Conservation (phyloP, 2,888 invertebrate species). For the Lobophora halterata region DNA sequence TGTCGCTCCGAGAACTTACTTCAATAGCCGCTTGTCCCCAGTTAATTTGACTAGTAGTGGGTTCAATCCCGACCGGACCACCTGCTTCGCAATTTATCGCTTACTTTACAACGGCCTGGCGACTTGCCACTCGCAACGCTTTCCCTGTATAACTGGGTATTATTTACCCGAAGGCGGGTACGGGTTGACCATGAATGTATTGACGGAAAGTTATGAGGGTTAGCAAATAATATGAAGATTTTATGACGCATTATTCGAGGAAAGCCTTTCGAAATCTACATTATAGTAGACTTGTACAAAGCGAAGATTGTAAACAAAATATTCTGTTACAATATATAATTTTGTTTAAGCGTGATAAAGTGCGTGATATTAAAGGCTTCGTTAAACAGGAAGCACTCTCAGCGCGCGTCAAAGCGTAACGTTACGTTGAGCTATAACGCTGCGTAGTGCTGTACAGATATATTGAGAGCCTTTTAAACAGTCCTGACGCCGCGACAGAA, state of each 20-base stretch:
- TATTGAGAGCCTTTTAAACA: too few relatives aligned
- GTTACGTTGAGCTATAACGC: too few relatives aligned
- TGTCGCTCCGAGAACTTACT: conserved; percentile 12
- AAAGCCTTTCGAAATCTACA: not conserved
- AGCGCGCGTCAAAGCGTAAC: too few relatives aligned
- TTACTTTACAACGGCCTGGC: conserved; percentile 56
- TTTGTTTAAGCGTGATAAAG: too few relatives aligned
- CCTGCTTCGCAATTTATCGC: conserved; percentile 54
- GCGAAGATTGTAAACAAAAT: too few relatives aligned
- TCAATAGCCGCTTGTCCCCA: conserved; percentile 13
- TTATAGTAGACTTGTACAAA: too few relatives aligned
- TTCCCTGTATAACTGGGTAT: conserved; percentile 17
- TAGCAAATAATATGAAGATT: conserved; percentile 1
- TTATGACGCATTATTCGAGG: conserved; percentile 8
- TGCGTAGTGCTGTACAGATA: too few relatives aligned
- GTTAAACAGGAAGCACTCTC: too few relatives aligned
- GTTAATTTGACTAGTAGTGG: conserved; percentile 21
- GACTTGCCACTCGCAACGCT: conserved; percentile 45
- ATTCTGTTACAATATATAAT: too few relatives aligned
- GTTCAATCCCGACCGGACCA: conserved; percentile 35
- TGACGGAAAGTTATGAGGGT: conserved; percentile 20
- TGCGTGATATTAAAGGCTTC: too few relatives aligned
- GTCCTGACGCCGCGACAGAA: too few relatives aligned
- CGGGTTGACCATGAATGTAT: conserved; percentile 24
- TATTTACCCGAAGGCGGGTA: conserved; percentile 21